Conservation (phyloP, 2,113 vertebrate species). For the Carollia perspicillata region DNA sequence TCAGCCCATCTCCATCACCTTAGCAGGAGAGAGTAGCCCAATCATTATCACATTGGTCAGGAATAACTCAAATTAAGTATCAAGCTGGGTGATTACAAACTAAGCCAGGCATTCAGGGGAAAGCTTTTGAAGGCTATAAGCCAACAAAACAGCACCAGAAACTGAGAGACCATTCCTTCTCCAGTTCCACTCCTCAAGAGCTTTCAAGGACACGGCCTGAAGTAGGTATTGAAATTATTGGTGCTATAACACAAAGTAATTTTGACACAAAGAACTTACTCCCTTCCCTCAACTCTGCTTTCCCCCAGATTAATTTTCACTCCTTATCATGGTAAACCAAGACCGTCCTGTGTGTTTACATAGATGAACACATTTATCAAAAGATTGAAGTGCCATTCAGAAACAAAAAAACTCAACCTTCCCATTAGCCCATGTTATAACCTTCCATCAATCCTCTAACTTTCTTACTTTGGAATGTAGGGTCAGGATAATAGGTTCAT, state of each 20-base stretch:
- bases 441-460: not conserved
- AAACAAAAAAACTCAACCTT: not conserved
- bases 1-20: constrained; percentile 20
- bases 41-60: not conserved
- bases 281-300: not conserved
- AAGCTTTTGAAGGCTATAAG: not conserved
- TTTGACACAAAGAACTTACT: not conserved
- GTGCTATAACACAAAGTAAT: not conserved
- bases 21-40: not conserved
- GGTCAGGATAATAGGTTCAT: not conserved
- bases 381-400: not conserved
- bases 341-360: not conserved
- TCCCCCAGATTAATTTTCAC: not conserved
- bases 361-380: not conserved
- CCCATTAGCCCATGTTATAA: not conserved
- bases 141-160: not conserved
- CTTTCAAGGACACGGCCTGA: not conserved
- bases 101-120: constrained; percentile 1
- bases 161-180: not conserved
- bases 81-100: not conserved
- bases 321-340: not conserved
- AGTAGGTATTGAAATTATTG: not conserved
- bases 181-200: not conserved
- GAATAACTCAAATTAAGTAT: constrained; percentile 12
- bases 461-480: not conserved